Percentiles rank a stretch among this genome's conserved stretches.
Conservation (phyloP, 2,797 vertebrate species). For the Thunnus albacares region DNA sequence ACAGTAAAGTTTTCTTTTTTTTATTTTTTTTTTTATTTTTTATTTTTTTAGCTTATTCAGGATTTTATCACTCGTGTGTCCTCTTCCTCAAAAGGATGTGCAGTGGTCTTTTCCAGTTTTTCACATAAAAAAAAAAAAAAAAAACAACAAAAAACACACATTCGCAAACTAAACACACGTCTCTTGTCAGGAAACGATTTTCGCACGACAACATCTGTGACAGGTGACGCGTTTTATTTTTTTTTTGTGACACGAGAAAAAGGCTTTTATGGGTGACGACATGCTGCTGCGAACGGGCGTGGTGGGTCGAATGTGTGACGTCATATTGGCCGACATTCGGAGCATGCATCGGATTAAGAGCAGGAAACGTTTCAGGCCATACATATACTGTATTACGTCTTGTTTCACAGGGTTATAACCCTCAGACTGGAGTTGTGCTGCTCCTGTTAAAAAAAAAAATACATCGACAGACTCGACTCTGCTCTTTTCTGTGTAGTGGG, state of each 20-base stretch:
- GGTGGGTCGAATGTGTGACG: conserved; percentile 32
- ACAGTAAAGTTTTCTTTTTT: conserved; percentile 19
- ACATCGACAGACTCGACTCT: conserved; percentile 50
- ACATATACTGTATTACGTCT: conserved; percentile 47
- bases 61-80: conserved; percentile 65
- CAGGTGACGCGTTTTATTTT: conserved; percentile 18
- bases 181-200: conserved; percentile 55
- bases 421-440: conserved; percentile 64
- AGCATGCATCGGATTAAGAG: conserved; percentile 56
- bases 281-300: conserved; percentile 51
- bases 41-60: conserved; percentile 72
- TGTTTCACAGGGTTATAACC: conserved; percentile 56
- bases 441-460: conserved; percentile 44
- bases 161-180: conserved; percentile 60
- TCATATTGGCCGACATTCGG: conserved; percentile 56
- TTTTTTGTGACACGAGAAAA: conserved; percentile 51
- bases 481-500: conserved; percentile 59
- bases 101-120: conserved; percentile 87
- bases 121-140: conserved; percentile 62
- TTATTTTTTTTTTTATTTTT: conserved; percentile 17
- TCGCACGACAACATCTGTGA: conserved; percentile 53
- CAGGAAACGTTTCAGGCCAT: conserved; percentile 61
- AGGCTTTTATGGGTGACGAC: conserved; percentile 64
- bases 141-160: conserved; percentile 28
- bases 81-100: conserved; percentile 66